These are phyloP conservation scores for Drosophila demipolita DNA, from an alignment of 2,888 invertebrate species.

Conservation along the genomic window DNA sequence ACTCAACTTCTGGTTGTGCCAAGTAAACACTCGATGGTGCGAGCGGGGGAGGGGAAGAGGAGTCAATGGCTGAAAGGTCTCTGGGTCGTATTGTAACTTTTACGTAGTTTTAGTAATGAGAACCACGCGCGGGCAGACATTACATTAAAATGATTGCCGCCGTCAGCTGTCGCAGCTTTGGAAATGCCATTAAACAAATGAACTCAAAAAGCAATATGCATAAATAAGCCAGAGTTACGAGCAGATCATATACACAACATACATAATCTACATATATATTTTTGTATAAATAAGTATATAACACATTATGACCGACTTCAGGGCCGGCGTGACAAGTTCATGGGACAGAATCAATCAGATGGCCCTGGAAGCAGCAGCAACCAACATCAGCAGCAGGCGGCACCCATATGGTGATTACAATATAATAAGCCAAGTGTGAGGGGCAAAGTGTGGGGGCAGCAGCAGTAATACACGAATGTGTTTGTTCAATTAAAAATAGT, in stretches of 20 bases:
- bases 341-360: conserved; percentile 69
- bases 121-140: conserved; percentile 24
- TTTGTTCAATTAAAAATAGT: conserved; percentile 61
- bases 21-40: conserved; percentile 1
- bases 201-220: conserved; percentile 71
- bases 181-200: conserved; percentile 72
- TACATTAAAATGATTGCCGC: conserved; percentile 58
- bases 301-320: conserved; percentile 60
- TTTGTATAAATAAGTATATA: not conserved
- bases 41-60: not conserved
- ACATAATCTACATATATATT: not conserved
- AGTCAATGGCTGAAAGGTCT: not conserved
- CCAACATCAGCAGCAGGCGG: conserved; percentile 35
- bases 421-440: conserved; percentile 29
- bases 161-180: conserved; percentile 11
- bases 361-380: conserved; percentile 40
- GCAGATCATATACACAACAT: conserved; percentile 24
- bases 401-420: conserved; percentile 69
- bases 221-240: conserved; percentile 56
- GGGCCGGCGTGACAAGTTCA: conserved; percentile 67
- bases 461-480: not conserved
- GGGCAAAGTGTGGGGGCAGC: not conserved
- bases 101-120: not conserved
- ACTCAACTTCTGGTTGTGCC: conserved; percentile 20
- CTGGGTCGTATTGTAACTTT: not conserved